Evolutionary conservation across 2,797 vertebrate species (phyloP).

Genomic region (Trachops cirrhosus): DNA sequence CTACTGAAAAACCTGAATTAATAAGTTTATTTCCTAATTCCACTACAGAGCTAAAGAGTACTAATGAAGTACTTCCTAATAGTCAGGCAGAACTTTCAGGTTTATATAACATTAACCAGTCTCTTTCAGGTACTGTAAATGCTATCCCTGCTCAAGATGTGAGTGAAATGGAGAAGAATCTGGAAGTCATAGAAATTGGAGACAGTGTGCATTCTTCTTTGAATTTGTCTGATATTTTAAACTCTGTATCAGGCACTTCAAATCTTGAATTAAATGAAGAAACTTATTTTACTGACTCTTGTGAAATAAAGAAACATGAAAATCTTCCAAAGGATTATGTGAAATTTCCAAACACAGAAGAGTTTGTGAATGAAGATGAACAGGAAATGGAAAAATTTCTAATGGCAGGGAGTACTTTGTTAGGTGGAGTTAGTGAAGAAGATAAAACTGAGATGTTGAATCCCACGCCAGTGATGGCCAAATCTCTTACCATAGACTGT

Average conservation of each 20-base stretch:
- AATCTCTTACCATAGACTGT: slow-evolving; percentile 88
- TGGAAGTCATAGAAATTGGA: slow-evolving; percentile 46
- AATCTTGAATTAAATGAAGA: slow-evolving; percentile 58
- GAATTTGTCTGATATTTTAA: slow-evolving; percentile 53
- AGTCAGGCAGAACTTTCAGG: neutral
- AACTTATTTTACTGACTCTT: slow-evolving; percentile 47
- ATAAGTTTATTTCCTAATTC: slow-evolving; percentile 45
- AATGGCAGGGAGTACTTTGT: slow-evolving; percentile 23
- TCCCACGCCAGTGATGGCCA: slow-evolving; percentile 47
- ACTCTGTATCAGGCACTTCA: slow-evolving; percentile 43
- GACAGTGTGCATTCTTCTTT: slow-evolving; percentile 1
- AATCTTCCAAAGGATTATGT: slow-evolving; percentile 54
- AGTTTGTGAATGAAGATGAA: slow-evolving; percentile 44
- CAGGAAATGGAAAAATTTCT: slow-evolving; percentile 74
- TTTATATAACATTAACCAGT: neutral
- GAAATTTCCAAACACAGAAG: slow-evolving; percentile 45
- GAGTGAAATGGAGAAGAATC: slow-evolving; percentile 54
- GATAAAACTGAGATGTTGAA: slow-evolving; percentile 63
- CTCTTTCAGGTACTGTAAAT: slow-evolving; percentile 31
- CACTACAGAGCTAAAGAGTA: slow-evolving; percentile 19
- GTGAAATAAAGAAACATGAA: slow-evolving; percentile 62
- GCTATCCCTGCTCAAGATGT: neutral
- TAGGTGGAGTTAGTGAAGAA: slow-evolving; percentile 62
- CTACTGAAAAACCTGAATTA: slow-evolving; percentile 40
- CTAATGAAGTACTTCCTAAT: neutral